phyloP scores from a whole-genome alignment of 2,888 invertebrate genomes.

The Acleris laterana region DNA sequence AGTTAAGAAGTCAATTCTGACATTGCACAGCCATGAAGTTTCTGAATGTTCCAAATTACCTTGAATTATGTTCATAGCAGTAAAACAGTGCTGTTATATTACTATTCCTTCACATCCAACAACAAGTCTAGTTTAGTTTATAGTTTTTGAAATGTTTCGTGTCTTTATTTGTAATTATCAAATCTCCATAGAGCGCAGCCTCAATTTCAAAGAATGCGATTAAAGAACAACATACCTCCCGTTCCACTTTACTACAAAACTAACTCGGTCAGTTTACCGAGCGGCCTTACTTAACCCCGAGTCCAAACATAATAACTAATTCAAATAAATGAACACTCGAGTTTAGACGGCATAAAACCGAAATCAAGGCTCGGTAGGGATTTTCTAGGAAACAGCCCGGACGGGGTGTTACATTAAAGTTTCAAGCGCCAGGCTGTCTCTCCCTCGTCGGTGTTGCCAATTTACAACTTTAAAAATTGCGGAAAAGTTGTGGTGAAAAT shows the following conservation, averaged over 20 bases:
- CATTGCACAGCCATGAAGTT: no score
- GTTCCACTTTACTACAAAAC: constrained; percentile 16
- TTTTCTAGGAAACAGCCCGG: constrained; percentile 60
- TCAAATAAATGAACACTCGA: constrained; percentile 62
- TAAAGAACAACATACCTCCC: not conserved
- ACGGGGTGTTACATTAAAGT: constrained; percentile 70
- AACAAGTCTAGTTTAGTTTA: no score
- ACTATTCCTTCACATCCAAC: no score
- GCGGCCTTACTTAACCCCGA: constrained; percentile 23
- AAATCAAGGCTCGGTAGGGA: constrained; percentile 63
- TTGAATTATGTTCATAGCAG: no score
- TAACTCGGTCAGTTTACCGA: constrained; percentile 24
- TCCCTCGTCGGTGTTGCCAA: constrained; percentile 41
- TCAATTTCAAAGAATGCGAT: no score
- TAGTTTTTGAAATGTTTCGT: no score
- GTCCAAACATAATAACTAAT: constrained; percentile 50
- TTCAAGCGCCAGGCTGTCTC: constrained; percentile 61
- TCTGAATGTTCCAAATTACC: no score
- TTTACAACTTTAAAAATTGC: not conserved
- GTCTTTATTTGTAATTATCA: no score
- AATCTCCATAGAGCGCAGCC: no score
- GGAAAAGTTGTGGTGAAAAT: not conserved
- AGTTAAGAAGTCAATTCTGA: no score
- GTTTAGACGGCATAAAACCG: constrained; percentile 63
- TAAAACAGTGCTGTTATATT: no score